Evolutionary conservation across 2,888 invertebrate species (phyloP), one percentile per base, ranked within the genome.

Genomic region (Nasonia oneida): DNA sequence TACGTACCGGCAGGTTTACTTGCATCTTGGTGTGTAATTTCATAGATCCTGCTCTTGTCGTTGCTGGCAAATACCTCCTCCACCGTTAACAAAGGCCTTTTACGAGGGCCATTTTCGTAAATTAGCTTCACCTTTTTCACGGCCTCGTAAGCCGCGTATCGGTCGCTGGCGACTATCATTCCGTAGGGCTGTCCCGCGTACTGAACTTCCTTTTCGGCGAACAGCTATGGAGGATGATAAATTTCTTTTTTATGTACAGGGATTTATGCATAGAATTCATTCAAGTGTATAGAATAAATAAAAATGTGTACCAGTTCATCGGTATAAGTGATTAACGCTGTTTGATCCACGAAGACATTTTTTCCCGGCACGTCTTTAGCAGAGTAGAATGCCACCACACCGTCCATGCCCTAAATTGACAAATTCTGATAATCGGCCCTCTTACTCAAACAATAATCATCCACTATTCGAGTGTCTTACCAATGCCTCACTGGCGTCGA

Each of bases 141-240:
- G 0, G 96, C 96, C 86, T 94, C 92, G 86, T 95, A 94, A 0
- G 96, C 96, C 37, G 95, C 88, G 0, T 93, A 93, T 53, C 95
- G 94, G 1, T 94, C 95, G 5, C 94, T 94, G 0, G 97, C 98
- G 0, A 96, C 95, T 10, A 98, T 94, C 1, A 98, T 90, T 0
- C 96, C 98, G 5, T 97, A 90, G 0, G 97, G 96, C 90, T 98
- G 98, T 0, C 96, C 96, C 86, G 96, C 95, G 91, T 95, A 97
- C n/a, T 93, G 91, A 0, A 97, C 94, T 33, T 93, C 89, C 23
- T 90, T 87, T 3, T 93, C 92, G 0, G 87, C 92, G 74, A 93
- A 92, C 70, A 93, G 77, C 90, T 92, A 78, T 4, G 42, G 33
- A 8, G 15, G 33, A 67, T 15, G 39, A 77, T 85, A 29, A 42